Conservation (phyloP, 2,888 invertebrate genomes). For the Fragum fragum region DNA sequence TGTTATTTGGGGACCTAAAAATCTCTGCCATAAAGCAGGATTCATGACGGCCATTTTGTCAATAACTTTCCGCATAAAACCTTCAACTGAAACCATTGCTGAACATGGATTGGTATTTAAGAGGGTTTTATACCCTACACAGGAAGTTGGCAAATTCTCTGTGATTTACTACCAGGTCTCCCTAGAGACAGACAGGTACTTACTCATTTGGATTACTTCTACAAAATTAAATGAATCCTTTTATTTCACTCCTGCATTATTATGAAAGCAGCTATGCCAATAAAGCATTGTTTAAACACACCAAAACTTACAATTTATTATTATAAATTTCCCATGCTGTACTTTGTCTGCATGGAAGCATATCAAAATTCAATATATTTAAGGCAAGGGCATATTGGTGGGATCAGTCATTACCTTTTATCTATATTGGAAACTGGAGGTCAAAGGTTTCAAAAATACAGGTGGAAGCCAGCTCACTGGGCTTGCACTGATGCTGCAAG, state of each 20-base stretch:
- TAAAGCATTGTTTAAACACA: too few relatives aligned
- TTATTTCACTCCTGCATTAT: neutral
- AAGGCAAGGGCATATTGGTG: too few relatives aligned
- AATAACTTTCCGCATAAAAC: conserved; percentile 20
- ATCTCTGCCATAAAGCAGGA: conserved; percentile 10
- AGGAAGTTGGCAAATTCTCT: conserved; percentile 8
- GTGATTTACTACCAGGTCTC: conserved; percentile 5
- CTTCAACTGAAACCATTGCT: conserved; percentile 17
- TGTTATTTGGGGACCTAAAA: neutral
- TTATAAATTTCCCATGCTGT: too few relatives aligned
- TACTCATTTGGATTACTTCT: conserved; percentile 3
- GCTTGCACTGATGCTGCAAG: too few relatives aligned
- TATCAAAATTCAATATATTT: too few relatives aligned
- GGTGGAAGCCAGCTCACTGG: too few relatives aligned
- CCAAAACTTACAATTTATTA: too few relatives aligned
- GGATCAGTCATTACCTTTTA: too few relatives aligned
- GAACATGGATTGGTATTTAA: conserved; percentile 26
- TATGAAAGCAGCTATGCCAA: too few relatives aligned
- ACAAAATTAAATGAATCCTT: conserved; percentile 1
- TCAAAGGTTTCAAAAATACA: too few relatives aligned
- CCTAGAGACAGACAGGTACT: conserved; percentile 3
- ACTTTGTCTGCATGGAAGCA: too few relatives aligned
- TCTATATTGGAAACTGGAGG: too few relatives aligned
- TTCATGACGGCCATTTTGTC: conserved; percentile 20
- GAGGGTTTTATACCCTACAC: conserved; percentile 18